These are phyloP conservation scores for Chionoecetes opilio DNA, from an alignment of 1,140 invertebrate species.

Conservation along the genomic window DNA sequence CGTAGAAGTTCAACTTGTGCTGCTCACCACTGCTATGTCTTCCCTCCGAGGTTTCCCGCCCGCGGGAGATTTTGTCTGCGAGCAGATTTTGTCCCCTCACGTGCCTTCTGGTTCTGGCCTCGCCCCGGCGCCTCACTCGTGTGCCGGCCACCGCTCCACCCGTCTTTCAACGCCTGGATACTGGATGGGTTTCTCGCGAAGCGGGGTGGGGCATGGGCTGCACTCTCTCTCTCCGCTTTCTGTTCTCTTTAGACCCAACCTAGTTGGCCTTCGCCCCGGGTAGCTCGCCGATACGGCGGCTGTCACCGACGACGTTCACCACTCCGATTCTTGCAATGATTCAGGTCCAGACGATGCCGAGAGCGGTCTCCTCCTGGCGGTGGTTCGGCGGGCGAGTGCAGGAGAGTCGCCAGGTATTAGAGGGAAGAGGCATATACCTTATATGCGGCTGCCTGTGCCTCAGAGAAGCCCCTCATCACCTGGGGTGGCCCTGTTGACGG, in stretches of 20 bases:
- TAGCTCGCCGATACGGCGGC: too few relatives aligned
- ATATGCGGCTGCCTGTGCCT: neutral
- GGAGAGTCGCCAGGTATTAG: neutral
- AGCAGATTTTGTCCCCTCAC: neutral
- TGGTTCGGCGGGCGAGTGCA: neutral
- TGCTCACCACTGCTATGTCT: too few relatives aligned
- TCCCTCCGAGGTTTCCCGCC: slow-evolving; percentile 35
- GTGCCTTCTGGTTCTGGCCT: too few relatives aligned
- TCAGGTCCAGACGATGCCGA: neutral
- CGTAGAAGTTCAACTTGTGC: too few relatives aligned
- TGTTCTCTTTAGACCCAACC: too few relatives aligned
- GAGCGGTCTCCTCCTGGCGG: neutral
- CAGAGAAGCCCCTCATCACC: slow-evolving; percentile 63
- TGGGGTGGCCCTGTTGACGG: slow-evolving; percentile 44
- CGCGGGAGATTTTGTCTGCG: neutral
- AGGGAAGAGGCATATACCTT: neutral
- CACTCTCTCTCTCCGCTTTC: too few relatives aligned
- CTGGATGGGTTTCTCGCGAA: too few relatives aligned
- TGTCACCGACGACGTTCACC: neutral
- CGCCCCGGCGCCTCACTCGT: neutral
- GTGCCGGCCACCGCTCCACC: too few relatives aligned
- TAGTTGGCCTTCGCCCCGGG: too few relatives aligned
- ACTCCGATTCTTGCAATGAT: too few relatives aligned
- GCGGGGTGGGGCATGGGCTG: too few relatives aligned
- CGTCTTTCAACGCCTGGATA: neutral